Conservation (phyloP, 2,113 vertebrate species). For the Pollimyrus isidori region DNA sequence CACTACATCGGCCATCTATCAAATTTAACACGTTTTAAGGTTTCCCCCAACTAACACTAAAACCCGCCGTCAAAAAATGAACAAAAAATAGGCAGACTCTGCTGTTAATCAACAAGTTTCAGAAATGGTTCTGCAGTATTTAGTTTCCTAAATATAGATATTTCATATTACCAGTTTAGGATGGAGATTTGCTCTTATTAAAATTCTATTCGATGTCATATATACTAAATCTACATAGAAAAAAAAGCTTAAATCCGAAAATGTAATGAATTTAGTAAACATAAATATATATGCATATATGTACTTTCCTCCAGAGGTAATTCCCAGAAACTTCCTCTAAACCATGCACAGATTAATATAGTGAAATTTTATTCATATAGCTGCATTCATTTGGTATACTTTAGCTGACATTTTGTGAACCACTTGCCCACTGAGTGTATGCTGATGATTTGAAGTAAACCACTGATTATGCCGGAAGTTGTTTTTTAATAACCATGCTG, state of each 20-base stretch:
- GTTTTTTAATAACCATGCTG: slow-evolving; percentile 93
- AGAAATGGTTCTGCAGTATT: neutral
- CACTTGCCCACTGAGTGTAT: slow-evolving; percentile 95
- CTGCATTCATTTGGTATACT: neutral
- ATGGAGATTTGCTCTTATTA: neutral
- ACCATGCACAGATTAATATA: neutral
- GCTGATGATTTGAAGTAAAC: slow-evolving; percentile 87
- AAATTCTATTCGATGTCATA: neutral
- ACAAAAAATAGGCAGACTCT: neutral
- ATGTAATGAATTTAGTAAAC: neutral
- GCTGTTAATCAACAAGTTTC: neutral
- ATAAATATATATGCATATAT: neutral
- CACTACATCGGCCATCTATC: slow-evolving; percentile 34
- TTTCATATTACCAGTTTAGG: neutral
- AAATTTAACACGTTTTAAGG: neutral
- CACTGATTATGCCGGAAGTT: slow-evolving; percentile 78
- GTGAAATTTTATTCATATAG: neutral
- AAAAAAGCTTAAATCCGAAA: neutral
- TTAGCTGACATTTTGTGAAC: slow-evolving; percentile 74
- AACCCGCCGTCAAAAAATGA: slow-evolving; percentile 33
- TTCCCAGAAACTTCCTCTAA: neutral
- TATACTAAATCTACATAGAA: neutral
- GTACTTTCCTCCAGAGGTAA: neutral
- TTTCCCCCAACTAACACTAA: slow-evolving; percentile 28
- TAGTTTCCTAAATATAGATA: neutral